phyloP scores from a whole-genome alignment of 1,140 invertebrate genomes.

The Lordiphosa collinella region DNA sequence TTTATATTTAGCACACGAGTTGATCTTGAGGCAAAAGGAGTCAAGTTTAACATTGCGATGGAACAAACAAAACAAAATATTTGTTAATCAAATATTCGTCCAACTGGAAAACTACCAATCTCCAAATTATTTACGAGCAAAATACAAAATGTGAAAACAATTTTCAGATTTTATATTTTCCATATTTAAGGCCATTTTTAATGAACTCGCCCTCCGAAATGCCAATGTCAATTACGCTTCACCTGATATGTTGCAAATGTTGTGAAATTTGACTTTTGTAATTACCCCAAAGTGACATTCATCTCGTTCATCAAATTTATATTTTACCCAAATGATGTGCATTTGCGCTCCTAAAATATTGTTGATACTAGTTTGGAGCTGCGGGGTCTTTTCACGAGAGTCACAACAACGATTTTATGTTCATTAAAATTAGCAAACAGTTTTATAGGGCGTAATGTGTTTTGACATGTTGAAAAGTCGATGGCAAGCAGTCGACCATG shows the following conservation, averaged over 20 bases:
- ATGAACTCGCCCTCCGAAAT: constrained; percentile 19
- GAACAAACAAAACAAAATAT: too few relatives aligned
- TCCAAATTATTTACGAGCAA: too few relatives aligned
- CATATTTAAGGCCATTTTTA: constrained; percentile 5
- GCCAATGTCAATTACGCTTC: constrained; percentile 28
- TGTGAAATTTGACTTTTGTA: neutral
- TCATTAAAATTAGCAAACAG: constrained; percentile 24
- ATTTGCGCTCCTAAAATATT: neutral
- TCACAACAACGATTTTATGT: constrained; percentile 23
- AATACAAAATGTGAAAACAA: too few relatives aligned
- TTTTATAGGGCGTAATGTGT: constrained; percentile 5
- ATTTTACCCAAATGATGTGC: neutral
- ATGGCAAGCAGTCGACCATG: neutral
- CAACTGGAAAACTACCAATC: too few relatives aligned
- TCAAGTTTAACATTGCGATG: too few relatives aligned
- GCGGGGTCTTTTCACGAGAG: constrained; percentile 19
- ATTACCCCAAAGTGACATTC: neutral
- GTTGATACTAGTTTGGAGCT: constrained; percentile 17
- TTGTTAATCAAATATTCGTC: too few relatives aligned
- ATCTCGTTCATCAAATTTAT: neutral
- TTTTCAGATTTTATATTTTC: too few relatives aligned
- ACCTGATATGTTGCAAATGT: neutral
- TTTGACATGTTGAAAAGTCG: neutral
- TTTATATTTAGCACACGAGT: neutral
- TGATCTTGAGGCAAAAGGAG: too few relatives aligned